Base-by-base conservation (phyloP, 1,140 invertebrate genomes). In the Kradibia gibbosae region DNA sequence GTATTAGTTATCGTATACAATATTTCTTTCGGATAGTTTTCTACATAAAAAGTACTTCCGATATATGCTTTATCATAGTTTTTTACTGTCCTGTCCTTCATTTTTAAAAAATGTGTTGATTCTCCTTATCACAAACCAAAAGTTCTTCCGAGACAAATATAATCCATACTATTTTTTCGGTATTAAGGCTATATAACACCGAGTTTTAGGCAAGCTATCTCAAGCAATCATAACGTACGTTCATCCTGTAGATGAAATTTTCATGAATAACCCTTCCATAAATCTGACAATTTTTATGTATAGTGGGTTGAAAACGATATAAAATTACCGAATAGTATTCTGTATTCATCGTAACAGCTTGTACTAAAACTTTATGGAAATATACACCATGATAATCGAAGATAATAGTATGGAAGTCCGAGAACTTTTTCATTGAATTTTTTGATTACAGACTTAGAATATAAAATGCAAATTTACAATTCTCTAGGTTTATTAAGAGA, bases 401-500 rank as follows among this genome's bases (percentile, higher is more conserved):
- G 36, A 67, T 67, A 67, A 67, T 67, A 28, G 20, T 67, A 22
- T 7, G 28, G n/a, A 67, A 11, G 28, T 67, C 7, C 3, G 28
- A 17, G 5, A 67, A 67, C 8, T 39, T 67, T 67, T 67, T 39
- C 62, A 39, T 67, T 22, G n/a, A n/a, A 67, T 17, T 39, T n/a
- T 67, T 20, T 62, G 65, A 80, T 80, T 80, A 65, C 39, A 48
- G 71, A 72, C 48, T 80, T 74, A 74, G 4, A 45, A 50, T 1
- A 60, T 10, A 7, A 31, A 78, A 78, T 39, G 48, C 57, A 78
- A n/a, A n/a, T n/a, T n/a, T n/a, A n/a, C n/a, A n/a, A n/a, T n/a
- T n/a, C n/a, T n/a, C n/a, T n/a, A n/a, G n/a, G n/a, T n/a, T n/a
- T n/a, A n/a, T n/a, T n/a, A n/a, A n/a, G n/a, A n/a, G n/a, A n/a